Evolutionary conservation across 2,888 invertebrate genomes (phyloP).

Genomic region (Meta bourneti): DNA sequence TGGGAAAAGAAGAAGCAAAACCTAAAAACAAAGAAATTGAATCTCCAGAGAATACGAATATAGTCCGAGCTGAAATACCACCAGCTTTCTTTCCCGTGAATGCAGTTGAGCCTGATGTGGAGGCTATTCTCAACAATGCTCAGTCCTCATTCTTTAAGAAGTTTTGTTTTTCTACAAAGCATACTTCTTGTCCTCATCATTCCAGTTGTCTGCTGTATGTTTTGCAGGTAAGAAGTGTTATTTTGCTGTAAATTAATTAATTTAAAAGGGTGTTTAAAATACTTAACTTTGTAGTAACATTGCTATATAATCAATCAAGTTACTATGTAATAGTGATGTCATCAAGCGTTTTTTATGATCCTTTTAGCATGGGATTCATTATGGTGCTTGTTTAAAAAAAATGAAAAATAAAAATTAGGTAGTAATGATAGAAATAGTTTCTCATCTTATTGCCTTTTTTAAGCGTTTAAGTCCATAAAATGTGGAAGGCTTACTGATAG

Average conservation of each 20-base stretch:
- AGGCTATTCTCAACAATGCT: constrained; percentile 23
- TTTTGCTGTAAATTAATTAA: background rate
- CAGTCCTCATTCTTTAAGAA: constrained; percentile 32
- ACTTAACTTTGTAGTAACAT: no score
- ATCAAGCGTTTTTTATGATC: no score
- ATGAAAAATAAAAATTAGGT: no score
- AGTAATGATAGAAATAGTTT: no score
- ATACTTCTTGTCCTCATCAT: constrained; percentile 84
- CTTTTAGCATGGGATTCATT: background rate
- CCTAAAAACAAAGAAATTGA: background rate
- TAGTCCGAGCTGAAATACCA: constrained; percentile 12
- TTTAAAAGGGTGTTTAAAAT: background rate
- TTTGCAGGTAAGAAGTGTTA: constrained; percentile 82
- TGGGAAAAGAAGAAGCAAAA: constrained; percentile 77
- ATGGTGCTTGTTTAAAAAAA: no score
- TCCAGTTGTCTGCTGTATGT: constrained; percentile 85
- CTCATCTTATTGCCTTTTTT: no score
- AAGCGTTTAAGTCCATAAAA: no score
- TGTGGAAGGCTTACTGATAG: no score
- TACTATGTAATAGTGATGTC: no score
- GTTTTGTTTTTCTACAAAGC: constrained; percentile 77
- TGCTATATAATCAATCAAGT: background rate
- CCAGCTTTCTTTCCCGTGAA: background rate
- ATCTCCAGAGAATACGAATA: background rate
- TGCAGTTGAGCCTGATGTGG: constrained; percentile 17